A percentile compares a stretch with the other conserved stretches of the same genome.
Conservation (phyloP, 2,113 vertebrate genomes). For the Carollia perspicillata region DNA sequence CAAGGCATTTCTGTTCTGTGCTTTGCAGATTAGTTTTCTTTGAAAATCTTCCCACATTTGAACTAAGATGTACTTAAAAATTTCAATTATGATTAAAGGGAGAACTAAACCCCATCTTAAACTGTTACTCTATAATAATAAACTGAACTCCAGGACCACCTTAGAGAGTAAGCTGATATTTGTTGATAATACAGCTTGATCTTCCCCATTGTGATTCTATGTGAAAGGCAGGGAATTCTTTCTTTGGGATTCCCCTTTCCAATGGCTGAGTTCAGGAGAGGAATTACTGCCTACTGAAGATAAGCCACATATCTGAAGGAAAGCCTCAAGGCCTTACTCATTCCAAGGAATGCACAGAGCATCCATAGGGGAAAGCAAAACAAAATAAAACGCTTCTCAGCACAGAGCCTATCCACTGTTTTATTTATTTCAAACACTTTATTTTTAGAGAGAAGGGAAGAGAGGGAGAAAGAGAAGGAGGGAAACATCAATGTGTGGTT, state of each 20-base stretch:
- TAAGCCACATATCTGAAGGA: not conserved
- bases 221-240: conserved; percentile 5
- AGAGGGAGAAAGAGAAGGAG: too few relatives aligned
- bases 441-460: too few relatives aligned
- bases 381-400: not conserved
- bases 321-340: not conserved
- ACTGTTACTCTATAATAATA: conserved; percentile 18
- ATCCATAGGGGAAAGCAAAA: not conserved
- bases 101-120: conserved; percentile 1
- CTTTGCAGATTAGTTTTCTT: conserved; percentile 39
- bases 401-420: not conserved
- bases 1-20: not conserved
- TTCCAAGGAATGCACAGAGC: not conserved
- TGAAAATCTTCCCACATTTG: conserved; percentile 42
- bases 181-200: not conserved
- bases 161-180: conserved; percentile 33
- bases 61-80: conserved; percentile 42
- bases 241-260: conserved; percentile 27
- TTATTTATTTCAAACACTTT: not conserved
- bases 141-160: conserved; percentile 1
- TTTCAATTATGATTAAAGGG: conserved; percentile 49
- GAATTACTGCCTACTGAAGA: not conserved
- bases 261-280: not conserved
- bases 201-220: not conserved
- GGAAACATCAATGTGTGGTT: too few relatives aligned